Conservation (phyloP, 2,113 vertebrate genomes). For the Scomber colias region DNA sequence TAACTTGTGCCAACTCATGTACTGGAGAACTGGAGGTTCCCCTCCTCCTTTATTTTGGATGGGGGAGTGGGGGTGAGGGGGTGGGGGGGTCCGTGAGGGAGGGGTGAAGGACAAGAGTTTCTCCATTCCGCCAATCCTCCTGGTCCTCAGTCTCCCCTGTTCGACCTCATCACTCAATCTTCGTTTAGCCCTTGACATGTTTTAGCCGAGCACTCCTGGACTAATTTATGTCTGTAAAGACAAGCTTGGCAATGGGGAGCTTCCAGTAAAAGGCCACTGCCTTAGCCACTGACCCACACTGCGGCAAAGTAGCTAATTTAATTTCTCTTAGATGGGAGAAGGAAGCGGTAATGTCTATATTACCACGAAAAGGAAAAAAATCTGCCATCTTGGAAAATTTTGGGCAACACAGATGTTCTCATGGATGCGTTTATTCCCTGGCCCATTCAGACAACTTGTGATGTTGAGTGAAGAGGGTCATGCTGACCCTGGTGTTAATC, state of each 20-base stretch:
- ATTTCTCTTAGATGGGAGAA: conserved; percentile 76
- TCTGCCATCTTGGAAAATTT: conserved; percentile 65
- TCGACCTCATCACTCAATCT: conserved; percentile 84
- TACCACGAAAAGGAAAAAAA: conserved; percentile 38
- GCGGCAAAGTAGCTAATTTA: conserved; percentile 78
- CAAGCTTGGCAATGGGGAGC: conserved; percentile 77
- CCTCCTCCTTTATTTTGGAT: conserved; percentile 63
- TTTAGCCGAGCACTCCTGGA: conserved; percentile 79
- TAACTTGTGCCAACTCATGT: conserved; percentile 83
- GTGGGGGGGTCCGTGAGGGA: conserved; percentile 31
- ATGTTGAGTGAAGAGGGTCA: conserved; percentile 51
- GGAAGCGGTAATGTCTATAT: conserved; percentile 74
- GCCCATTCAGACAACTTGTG: conserved; percentile 36
- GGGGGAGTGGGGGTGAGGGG: conserved; percentile 14
- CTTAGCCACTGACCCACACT: conserved; percentile 72
- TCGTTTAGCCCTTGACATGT: conserved; percentile 83
- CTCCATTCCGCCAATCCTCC: conserved; percentile 61
- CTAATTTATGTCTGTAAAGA: conserved; percentile 81
- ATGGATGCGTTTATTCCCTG: conserved; percentile 41
- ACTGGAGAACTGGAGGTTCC: conserved; percentile 71
- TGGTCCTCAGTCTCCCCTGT: conserved; percentile 76
- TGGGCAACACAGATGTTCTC: conserved; percentile 49
- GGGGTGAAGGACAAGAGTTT: conserved; percentile 70
- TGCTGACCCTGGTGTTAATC: conserved; percentile 56
- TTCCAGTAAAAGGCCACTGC: conserved; percentile 77